These are phyloP conservation scores for Eurystomus glaucurus DNA, from an alignment of 2,797 vertebrate species.

Conservation along the genomic window DNA sequence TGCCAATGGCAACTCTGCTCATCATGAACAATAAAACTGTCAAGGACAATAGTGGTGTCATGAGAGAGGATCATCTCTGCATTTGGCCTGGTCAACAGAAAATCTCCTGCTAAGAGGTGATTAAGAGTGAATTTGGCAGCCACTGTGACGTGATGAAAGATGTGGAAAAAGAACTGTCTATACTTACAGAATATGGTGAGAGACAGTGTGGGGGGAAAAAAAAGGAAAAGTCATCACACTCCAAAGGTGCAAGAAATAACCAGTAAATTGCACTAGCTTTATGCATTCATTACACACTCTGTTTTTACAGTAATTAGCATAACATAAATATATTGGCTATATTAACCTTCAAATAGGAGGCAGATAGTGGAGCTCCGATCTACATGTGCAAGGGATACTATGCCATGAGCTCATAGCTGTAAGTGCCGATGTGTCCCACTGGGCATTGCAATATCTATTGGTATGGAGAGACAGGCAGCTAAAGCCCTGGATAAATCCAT, in stretches of 20 bases:
- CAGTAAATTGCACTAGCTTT: not conserved
- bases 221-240: not conserved
- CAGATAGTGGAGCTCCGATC: fast-evolving
- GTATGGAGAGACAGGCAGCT: not conserved
- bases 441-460: not conserved
- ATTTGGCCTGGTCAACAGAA: constrained; percentile 15
- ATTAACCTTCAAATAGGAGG: not conserved
- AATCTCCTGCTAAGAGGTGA: not conserved
- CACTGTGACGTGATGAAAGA: not conserved
- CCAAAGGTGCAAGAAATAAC: not conserved
- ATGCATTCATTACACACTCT: not conserved
- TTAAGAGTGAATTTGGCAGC: not conserved
- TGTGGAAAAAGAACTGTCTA: not conserved
- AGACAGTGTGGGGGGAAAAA: fast-evolving
- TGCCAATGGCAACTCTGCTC: not conserved
- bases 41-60: not conserved
- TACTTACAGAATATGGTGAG: not conserved
- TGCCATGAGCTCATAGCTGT: not conserved
- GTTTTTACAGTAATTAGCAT: not conserved
- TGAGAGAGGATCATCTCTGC: not conserved
- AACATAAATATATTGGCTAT: not conserved
- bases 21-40: constrained; percentile 9
- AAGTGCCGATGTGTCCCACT: not conserved
- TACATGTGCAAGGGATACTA: not conserved
- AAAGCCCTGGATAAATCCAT: not conserved